Evolutionary conservation across 2,797 vertebrate genomes (phyloP), one percentile per base, ranked within the genome.

Genomic region (Rhinella marina): DNA sequence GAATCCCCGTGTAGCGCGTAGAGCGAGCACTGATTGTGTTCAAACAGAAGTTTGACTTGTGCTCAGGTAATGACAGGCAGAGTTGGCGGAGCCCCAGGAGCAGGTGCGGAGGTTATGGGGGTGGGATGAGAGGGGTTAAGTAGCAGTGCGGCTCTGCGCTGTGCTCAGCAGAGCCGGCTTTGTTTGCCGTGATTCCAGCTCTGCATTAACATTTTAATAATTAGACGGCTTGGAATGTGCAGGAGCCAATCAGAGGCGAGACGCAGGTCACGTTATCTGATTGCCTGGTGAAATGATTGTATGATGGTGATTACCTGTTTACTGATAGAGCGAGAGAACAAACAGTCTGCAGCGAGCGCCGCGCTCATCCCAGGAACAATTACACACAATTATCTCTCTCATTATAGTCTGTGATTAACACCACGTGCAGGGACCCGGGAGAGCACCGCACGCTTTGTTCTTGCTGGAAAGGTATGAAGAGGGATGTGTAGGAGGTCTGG

Each of bases 391-490:
- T 68, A 84, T 48, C 13, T 16, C 41, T 4, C 81, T 88, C 81
- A 83, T 88, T 88, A 88, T n/a, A 82, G 87, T n/a, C 79, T 84
- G 75, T 88, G 87, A 88, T 88, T 84, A 88, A 73, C 79, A 19
- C 70, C n/a, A 72, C 81, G 11, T 75, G 61, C 50, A 29, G 17
- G 56, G 27, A 54, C 72, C 82, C 50, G 19, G 17, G 19, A 19
- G 41, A 54, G 68, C 11, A 14, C 6, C 68, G 25, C n/a, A 6
- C 68, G 25, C 62, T 54, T 68, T 82, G 62, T 68, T 52, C 50
- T 48, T 27, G 23, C 64, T 52, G 17, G 57, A 32, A 29, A 32
- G 14, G 14, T 79, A 59, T 16, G 7, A 25, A 25, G 14, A 56
- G 27, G 75, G 50, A 54, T 54, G 41, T 73, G 7, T 9, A 14